phyloP scores from a whole-genome alignment of 2,113 vertebrate species.

The Beaufortia kweichowensis region DNA sequence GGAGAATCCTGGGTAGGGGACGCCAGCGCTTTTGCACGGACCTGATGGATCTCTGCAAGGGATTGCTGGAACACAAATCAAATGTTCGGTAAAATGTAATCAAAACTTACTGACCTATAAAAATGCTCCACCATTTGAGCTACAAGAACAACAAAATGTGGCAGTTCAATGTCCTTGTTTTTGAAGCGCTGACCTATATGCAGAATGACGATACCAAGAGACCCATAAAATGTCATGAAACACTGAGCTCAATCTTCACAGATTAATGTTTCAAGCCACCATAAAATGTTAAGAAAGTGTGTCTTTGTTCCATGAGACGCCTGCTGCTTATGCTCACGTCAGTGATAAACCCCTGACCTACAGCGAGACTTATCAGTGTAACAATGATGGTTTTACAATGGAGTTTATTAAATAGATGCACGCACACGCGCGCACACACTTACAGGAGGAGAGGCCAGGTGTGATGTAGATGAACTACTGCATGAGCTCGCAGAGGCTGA shows the following conservation, averaged over 20 bases:
- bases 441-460: constrained; percentile 93
- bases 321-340: not conserved
- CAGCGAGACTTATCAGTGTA: not conserved
- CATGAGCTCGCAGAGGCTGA: constrained; percentile 94
- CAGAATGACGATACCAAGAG: constrained; percentile 1
- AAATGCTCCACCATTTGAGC: no score
- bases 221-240: not conserved
- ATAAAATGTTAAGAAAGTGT: constrained; percentile 22
- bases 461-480: constrained; percentile 96
- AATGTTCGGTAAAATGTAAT: not conserved
- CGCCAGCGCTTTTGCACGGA: constrained; percentile 81
- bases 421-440: constrained; percentile 54
- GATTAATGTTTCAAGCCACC: not conserved
- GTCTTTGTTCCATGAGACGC: constrained; percentile 18
- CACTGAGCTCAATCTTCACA: not conserved
- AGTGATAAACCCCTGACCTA: constrained; percentile 7
- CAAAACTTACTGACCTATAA: no score
- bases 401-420: not conserved
- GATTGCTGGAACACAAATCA: constrained; percentile 78
- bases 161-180: not conserved
- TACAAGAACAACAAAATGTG: constrained; percentile 2
- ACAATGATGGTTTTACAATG: not conserved
- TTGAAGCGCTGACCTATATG: not conserved
- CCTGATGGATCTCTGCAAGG: constrained; percentile 87
- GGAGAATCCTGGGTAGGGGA: constrained; percentile 84